These are phyloP conservation scores for Amiota communis DNA, from an alignment of 2,888 invertebrate genomes.

Conservation along the genomic window DNA sequence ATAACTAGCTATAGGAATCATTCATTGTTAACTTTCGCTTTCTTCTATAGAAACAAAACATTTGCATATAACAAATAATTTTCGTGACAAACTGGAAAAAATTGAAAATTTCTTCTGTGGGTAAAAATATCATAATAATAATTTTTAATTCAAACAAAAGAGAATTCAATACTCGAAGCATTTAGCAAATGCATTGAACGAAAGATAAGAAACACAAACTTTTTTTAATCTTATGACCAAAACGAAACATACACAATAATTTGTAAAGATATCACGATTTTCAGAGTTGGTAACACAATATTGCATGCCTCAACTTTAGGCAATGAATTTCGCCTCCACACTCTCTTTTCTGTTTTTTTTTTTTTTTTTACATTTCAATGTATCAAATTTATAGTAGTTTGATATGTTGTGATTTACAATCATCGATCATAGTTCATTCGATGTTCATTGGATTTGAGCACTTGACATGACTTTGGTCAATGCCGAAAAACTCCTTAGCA, in stretches of 20 bases:
- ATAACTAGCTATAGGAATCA: constrained; percentile 13
- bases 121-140: not conserved
- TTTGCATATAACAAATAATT: constrained; percentile 51
- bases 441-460: constrained; percentile 9
- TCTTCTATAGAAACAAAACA: constrained; percentile 42
- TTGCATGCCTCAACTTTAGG: no score
- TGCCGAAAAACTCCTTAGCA: not conserved
- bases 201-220: not conserved
- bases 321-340: no score
- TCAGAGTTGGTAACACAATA: not conserved
- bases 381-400: not conserved
- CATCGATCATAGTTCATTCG: constrained; percentile 13
- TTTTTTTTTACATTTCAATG: not conserved
- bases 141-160: constrained; percentile 31
- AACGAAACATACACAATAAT: constrained; percentile 48
- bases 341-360: not conserved
- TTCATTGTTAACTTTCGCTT: constrained; percentile 55
- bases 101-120: constrained; percentile 31
- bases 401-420: not conserved
- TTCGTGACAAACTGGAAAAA: constrained; percentile 28
- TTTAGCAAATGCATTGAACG: constrained; percentile 50
- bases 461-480: not conserved
- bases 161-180: constrained; percentile 29
- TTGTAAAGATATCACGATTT: constrained; percentile 55
- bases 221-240: constrained; percentile 44